Percentiles rank a stretch among this genome's conserved stretches.
phyloP scores from a whole-genome alignment of 2,797 vertebrate genomes.

The Paramormyrops hopkinsi region DNA sequence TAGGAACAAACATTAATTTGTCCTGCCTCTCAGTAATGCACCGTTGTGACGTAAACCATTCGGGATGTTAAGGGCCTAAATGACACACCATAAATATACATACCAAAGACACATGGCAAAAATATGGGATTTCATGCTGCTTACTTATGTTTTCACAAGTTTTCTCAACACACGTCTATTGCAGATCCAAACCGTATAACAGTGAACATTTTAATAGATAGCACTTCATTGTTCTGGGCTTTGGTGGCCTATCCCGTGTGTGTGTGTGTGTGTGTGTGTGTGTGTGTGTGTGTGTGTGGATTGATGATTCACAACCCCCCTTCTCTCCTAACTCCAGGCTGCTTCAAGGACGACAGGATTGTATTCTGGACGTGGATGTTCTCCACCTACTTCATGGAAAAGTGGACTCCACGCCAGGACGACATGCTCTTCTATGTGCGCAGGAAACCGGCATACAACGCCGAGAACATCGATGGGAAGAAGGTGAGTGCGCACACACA shows the following conservation, averaged over 20 bases:
- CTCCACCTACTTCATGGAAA: constrained; percentile 97
- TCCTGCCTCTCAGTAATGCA: not conserved
- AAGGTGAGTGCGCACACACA: constrained; percentile 60
- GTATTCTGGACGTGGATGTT: constrained; percentile 99
- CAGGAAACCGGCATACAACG: constrained; percentile 67
- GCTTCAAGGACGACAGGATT: constrained; percentile 93
- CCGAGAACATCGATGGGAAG: constrained; percentile 66
- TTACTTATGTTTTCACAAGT: not conserved
- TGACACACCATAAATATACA: not conserved
- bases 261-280: not conserved
- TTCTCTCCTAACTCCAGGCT: constrained; percentile 58
- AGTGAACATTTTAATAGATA: not conserved
- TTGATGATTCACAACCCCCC: not conserved
- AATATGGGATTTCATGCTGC: not conserved
- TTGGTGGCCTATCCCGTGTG: not conserved
- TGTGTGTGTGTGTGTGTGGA: not conserved
- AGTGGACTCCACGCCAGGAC: constrained; percentile 80
- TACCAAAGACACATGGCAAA: not conserved
- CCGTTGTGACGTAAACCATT: not conserved
- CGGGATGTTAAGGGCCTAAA: not conserved
- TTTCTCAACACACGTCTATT: not conserved
- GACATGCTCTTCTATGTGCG: constrained; percentile 98
- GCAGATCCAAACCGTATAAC: not conserved
- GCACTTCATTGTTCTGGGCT: not conserved
- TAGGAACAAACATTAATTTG: constrained; percentile 4